Percentiles rank a stretch among this genome's conserved stretches.
phyloP scores from a whole-genome alignment of 2,113 vertebrate species.

The Scomber scombrus region DNA sequence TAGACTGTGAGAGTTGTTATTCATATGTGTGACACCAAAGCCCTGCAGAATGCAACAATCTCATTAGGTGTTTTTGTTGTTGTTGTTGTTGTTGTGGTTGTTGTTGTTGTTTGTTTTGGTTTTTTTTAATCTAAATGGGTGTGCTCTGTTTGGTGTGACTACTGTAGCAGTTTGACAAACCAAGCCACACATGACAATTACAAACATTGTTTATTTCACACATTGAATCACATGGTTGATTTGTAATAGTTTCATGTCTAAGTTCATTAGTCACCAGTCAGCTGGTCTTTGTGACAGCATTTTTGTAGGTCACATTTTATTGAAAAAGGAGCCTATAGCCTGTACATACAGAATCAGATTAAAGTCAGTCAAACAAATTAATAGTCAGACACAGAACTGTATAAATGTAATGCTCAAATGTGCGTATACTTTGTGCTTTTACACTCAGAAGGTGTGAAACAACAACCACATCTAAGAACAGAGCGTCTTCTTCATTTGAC shows the following conservation, averaged over 20 bases:
- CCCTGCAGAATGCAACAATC: background rate
- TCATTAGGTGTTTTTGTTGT: background rate
- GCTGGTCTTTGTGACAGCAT: too few species aligned
- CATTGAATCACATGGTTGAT: constrained; percentile 19
- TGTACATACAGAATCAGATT: background rate
- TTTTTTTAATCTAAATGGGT: background rate
- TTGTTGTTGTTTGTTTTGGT: too few species aligned
- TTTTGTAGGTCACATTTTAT: too few species aligned
- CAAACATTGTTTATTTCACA: background rate
- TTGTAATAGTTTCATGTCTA: constrained; percentile 12
- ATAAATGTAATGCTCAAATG: too few species aligned
- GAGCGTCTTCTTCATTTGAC: too few species aligned
- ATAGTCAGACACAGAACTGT: too few species aligned
- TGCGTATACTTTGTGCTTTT: too few species aligned
- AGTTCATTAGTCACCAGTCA: constrained; percentile 5
- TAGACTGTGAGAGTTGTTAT: background rate
- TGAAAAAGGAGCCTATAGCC: background rate
- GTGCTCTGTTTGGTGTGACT: background rate
- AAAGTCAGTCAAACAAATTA: too few species aligned
- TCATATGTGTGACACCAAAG: background rate
- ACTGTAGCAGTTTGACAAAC: background rate
- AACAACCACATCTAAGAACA: too few species aligned
- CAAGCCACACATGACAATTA: background rate
- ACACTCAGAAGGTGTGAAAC: too few species aligned
- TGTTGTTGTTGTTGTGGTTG: too few species aligned